Percentiles rank a stretch among this genome's conserved stretches.
Evolutionary conservation across 2,797 vertebrate species (phyloP).

Genomic region (Bucorvus abyssinicus): DNA sequence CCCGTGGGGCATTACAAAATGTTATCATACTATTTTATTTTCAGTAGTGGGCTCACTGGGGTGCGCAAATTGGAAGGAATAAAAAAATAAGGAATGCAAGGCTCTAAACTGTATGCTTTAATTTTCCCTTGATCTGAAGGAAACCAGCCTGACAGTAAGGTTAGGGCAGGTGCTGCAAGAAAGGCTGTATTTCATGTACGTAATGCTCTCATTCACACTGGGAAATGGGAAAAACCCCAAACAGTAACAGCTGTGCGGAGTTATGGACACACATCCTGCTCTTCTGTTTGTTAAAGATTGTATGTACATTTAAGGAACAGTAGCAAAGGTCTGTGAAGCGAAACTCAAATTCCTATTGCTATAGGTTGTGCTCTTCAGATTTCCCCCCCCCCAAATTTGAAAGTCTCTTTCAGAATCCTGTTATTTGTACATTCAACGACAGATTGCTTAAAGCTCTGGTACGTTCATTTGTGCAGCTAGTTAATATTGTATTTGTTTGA

Average conservation of each 20-base stretch:
- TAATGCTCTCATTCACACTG: background rate
- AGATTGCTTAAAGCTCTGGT: background rate
- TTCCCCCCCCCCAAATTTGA: too few species aligned
- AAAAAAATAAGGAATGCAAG: background rate
- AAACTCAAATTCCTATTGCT: background rate
- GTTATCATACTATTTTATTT: background rate
- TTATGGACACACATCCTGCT: constrained; percentile 1
- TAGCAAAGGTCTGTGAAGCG: background rate
- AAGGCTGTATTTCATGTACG: background rate
- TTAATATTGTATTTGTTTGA: background rate
- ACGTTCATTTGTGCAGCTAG: background rate
- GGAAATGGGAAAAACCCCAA: background rate
- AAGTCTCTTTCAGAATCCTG: background rate
- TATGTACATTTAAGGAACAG: constrained; percentile 10
- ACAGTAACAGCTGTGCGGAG: constrained; percentile 30
- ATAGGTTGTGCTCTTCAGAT: background rate
- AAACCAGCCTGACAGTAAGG: background rate
- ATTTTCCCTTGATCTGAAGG: background rate
- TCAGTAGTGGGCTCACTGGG: background rate
- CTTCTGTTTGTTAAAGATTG: background rate
- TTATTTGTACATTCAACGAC: background rate
- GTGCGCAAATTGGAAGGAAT: background rate
- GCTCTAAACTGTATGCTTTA: background rate
- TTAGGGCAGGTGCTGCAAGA: background rate
- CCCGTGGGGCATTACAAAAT: background rate